Base-by-base conservation (phyloP, 2,888 invertebrate genomes). In the Leptopilina drosophilae region DNA sequence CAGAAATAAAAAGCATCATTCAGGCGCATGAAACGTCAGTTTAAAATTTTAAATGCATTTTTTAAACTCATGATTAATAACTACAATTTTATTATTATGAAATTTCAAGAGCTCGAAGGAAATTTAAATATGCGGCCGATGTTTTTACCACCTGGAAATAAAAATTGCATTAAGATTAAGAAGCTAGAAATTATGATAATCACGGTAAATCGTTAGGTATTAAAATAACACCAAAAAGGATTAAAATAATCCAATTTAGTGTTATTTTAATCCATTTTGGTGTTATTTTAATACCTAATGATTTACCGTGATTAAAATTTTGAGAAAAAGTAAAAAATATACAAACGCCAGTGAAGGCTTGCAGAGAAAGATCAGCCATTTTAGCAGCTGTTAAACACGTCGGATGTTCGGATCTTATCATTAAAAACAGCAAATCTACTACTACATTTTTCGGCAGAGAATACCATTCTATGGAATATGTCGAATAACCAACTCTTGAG, bases 91-190 rank as follows among this genome's bases (percentile, higher is more conserved):
- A 12, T 6, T 20, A 0, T 69, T 26, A 53, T 12, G 26, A 80
- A 40, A 85, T 79, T 42, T 88, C 87, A 46, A 89, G 81, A 26
- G 88, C 86, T 78, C 89, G 86, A 12, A 89, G 80, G 69, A 89
- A 89, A 81, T 89, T 89, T 33, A 89, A 78, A 82, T 89, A 89
- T 12, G 88, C 89, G 76, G 87, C 87, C 40, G 89, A 89, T 56
- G 88, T 89, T 83, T 88, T 89, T 9, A 86, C 85, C 12, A 89
- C 88, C 89, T 89, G 78, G 33, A 82, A 80, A 7, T n/a, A 9
- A 9, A 49, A 49, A 49, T 49, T 49, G 12, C 14, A 5, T 33
- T 42, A 69, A 53, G 42, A 66, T 26, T 26, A 79, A 62, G 59
- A 56, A 66, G 56, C 12, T 77, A 59, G 59, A 15, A 78, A 56